These are phyloP conservation scores for Chouioia cunea DNA, from an alignment of 2,888 invertebrate genomes.

Conservation along the genomic window DNA sequence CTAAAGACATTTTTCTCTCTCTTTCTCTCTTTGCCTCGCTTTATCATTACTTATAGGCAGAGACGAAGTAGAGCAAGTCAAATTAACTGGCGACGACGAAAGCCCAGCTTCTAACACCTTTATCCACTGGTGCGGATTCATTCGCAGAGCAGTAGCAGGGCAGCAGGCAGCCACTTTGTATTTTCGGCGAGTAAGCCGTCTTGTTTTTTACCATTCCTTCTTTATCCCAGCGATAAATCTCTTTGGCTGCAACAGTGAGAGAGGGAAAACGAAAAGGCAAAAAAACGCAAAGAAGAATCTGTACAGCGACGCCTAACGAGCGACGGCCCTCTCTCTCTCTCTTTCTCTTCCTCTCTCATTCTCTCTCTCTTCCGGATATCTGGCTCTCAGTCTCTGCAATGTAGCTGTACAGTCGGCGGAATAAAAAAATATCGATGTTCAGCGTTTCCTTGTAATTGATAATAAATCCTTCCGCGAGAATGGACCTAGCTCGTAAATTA, in stretches of 20 bases:
- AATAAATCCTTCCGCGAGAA: slow-evolving; percentile 1
- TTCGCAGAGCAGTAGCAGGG: background rate
- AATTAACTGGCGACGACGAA: slow-evolving; percentile 43
- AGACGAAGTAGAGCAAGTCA: slow-evolving; percentile 27
- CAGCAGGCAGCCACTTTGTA: slow-evolving; percentile 38
- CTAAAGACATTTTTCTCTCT: background rate
- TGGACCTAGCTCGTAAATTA: background rate
- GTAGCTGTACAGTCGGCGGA: background rate
- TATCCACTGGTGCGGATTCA: slow-evolving; percentile 43
- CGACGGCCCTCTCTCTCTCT: slow-evolving; percentile 36
- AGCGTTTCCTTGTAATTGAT: background rate
- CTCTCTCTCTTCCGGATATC: background rate
- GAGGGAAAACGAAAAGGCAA: too few relatives aligned
- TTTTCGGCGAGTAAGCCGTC: slow-evolving; percentile 41
- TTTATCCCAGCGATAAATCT: slow-evolving; percentile 60
- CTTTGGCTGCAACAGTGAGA: slow-evolving; percentile 31
- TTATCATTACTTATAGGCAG: slow-evolving; percentile 26
- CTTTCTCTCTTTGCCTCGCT: slow-evolving; percentile 6
- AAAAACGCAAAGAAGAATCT: slow-evolving; percentile 49
- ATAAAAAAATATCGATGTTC: slow-evolving; percentile 16
- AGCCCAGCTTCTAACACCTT: slow-evolving; percentile 35
- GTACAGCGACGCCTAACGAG: slow-evolving; percentile 52
- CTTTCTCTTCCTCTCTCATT: slow-evolving; percentile 9
- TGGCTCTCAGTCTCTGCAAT: too few relatives aligned
- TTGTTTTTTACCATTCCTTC: slow-evolving; percentile 56